phyloP scores from a whole-genome alignment of 1,140 invertebrate genomes.

The Zaprionus taronus region DNA sequence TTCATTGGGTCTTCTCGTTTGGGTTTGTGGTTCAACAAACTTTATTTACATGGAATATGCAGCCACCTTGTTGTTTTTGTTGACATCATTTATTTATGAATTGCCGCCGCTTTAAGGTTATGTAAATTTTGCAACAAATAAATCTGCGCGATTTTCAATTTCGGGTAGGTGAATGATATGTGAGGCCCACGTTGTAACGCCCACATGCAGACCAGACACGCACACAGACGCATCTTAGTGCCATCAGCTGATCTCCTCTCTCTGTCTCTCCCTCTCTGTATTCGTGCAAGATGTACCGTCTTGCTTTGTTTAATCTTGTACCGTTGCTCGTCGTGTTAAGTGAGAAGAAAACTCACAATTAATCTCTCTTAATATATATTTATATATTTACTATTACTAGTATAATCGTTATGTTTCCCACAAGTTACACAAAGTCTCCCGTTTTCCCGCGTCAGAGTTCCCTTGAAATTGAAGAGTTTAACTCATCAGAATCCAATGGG shows the following conservation, averaged over 20 bases:
- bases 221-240: not conserved
- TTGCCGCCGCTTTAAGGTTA: not conserved
- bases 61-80: not conserved
- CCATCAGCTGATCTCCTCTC: not conserved
- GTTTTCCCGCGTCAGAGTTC: slow-evolving; percentile 50
- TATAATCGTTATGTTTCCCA: slow-evolving; percentile 50
- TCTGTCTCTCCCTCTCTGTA: not conserved
- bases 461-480: slow-evolving; percentile 61
- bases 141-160: slow-evolving; percentile 1
- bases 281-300: not conserved
- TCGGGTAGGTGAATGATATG: not conserved
- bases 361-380: too few species aligned
- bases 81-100: not conserved
- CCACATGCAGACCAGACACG: not conserved
- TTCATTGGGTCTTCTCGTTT: not conserved
- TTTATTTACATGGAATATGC: slow-evolving; percentile 2
- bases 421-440: slow-evolving; percentile 11
- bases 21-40: not conserved
- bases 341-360: not conserved
- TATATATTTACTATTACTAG: not conserved
- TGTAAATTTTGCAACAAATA: slow-evolving; percentile 1
- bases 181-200: not conserved
- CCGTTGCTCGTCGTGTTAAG: slow-evolving; percentile 3
- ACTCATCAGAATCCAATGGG: slow-evolving; percentile 28
- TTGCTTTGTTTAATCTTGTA: not conserved